phyloP scores from a whole-genome alignment of 2,113 vertebrate genomes.

The Brachionichthys hirsutus region DNA sequence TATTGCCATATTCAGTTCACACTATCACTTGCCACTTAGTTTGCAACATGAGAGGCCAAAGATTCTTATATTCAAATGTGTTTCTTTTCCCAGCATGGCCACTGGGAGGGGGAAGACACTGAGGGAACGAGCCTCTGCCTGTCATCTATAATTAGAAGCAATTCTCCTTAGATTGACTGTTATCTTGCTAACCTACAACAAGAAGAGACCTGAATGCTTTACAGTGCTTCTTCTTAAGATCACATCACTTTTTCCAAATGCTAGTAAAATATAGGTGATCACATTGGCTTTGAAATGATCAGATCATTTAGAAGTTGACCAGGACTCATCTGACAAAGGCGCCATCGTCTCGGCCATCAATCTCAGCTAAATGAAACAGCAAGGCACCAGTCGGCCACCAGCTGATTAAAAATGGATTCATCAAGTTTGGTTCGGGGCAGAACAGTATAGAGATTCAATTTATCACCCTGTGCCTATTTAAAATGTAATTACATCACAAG shows the following conservation, averaged over 20 bases:
- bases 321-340: constrained; percentile 30
- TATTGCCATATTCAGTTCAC: constrained; percentile 12
- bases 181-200: constrained; percentile 41
- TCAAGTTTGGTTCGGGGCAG: constrained; percentile 69
- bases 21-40: not conserved
- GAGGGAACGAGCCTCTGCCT: constrained; percentile 37
- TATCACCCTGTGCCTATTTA: constrained; percentile 65
- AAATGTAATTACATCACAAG: constrained; percentile 71
- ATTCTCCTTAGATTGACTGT: constrained; percentile 43
- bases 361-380: constrained; percentile 67
- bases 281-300: constrained; percentile 5
- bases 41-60: constrained; percentile 39
- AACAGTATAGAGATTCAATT: constrained; percentile 70
- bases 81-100: constrained; percentile 42
- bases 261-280: not conserved
- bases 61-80: constrained; percentile 34
- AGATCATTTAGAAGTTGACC: constrained; percentile 15
- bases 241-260: not conserved
- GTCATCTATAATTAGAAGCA: constrained; percentile 65
- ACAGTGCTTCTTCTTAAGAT: constrained; percentile 30
- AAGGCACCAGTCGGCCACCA: constrained; percentile 55
- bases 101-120: constrained; percentile 52
- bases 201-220: constrained; percentile 10
- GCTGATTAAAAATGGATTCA: constrained; percentile 74
- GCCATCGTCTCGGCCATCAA: constrained; percentile 45